These are phyloP conservation scores for Andrena bucephala DNA, from an alignment of 2,888 invertebrate species.

Conservation along the genomic window DNA sequence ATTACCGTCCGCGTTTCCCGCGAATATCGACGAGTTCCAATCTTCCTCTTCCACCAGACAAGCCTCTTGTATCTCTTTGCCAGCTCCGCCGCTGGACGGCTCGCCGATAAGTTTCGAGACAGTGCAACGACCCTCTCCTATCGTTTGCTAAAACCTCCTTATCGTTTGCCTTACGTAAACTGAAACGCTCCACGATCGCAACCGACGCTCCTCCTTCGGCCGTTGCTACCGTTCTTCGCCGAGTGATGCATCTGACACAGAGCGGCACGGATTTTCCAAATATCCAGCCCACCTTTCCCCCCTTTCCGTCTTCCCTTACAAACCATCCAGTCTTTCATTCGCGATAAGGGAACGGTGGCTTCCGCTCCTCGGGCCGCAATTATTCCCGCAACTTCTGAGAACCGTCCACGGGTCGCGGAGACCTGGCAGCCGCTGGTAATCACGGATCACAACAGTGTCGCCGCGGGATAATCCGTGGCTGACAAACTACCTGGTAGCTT, in stretches of 20 bases:
- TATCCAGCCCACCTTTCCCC: too few relatives aligned
- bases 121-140: conserved; percentile 22
- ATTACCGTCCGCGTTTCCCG: conserved; percentile 43
- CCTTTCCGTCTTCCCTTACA: too few relatives aligned
- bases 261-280: too few relatives aligned
- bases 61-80: neutral
- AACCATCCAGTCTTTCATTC: too few relatives aligned
- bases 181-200: neutral
- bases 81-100: neutral
- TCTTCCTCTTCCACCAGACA: too few relatives aligned
- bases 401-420: conserved; percentile 1
- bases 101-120: conserved; percentile 23
- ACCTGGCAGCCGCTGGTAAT: conserved; percentile 30
- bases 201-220: neutral
- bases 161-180: conserved; percentile 8
- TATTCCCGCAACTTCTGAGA: conserved; percentile 7
- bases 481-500: conserved; percentile 51
- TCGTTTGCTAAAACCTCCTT: conserved; percentile 26
- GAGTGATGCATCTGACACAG: too few relatives aligned
- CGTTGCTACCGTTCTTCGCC: too few relatives aligned
- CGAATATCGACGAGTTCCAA: conserved; percentile 39
- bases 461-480: conserved; percentile 49
- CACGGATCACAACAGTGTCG: conserved; percentile 47
- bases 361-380: neutral
- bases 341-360: too few relatives aligned